Base-by-base conservation (phyloP, 2,888 invertebrate genomes). In the Harmothoe impar region DNA sequence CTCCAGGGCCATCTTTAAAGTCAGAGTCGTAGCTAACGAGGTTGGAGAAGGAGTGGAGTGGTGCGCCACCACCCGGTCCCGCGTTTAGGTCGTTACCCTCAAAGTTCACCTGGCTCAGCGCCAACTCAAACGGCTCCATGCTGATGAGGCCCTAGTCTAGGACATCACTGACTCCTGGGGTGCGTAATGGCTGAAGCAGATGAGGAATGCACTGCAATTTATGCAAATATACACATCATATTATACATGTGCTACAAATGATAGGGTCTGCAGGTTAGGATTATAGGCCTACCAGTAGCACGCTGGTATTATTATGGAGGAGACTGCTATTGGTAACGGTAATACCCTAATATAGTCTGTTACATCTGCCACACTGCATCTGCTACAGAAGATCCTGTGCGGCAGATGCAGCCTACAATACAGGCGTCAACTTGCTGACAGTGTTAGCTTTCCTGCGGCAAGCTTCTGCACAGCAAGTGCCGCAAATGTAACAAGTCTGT, bases 111-210 rank as follows among this genome's bases (percentile, higher is more conserved):
- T 95, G 94, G 78, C 94, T 94, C 77, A 95, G 91, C 89, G 93
- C 94, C 91, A 95, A 92, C 84, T 94, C 93, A 93, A 94, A 95
- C 52, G 95, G 94, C 93, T 95, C 95, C 95, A 95, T 95, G 5
- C 20, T 35, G 5, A 43, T 43, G 29, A 77, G 17, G 7, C 31
- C 25, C 77, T 29, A 77, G 31, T 29, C 25, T 29, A 77, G 5
- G 25, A 29, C 25, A 25, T 77, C 17, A 77, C 31, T 25, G 25
- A 3, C 25, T 0, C 29, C 5, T 31, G 20, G 3, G 43, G 43
- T 77, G 20, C 0, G 31, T 77, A 29, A 62, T 17, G 1, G 62
- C 62, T 62, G 23, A 62, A 62, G 15, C 43, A 43, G 43, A 43
- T 7, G 43, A 43, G 10, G 43, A 43, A 43, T 43, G 10, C 10